Evolutionary conservation across 53 echinoderm and acorn worm species (phyloP).

Genomic region (Astropecten irregularis): DNA sequence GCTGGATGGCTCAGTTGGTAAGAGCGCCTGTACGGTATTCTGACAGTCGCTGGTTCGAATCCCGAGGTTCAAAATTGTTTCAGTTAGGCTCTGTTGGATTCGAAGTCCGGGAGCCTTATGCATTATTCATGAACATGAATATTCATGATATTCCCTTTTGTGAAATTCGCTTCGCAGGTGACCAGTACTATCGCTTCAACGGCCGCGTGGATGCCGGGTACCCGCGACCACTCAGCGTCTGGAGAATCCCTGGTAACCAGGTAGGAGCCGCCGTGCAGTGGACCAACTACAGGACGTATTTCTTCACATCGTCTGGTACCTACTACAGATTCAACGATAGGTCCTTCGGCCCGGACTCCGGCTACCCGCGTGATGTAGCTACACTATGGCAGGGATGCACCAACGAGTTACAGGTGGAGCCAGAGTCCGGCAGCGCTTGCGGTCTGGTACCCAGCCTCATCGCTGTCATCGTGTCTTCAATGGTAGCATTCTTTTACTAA

Average conservation of each 20-base stretch:
- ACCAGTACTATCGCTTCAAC: conserved; percentile 6
- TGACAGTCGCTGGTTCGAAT: no score
- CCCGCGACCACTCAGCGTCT: conserved; percentile 49
- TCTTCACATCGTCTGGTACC: conserved; percentile 61
- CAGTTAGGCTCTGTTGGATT: no score
- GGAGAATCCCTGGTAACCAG: conserved; percentile 63
- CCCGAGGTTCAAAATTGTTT: no score
- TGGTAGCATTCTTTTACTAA: neutral
- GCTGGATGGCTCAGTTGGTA: no score
- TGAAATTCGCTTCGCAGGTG: neutral
- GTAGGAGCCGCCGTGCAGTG: conserved; percentile 75
- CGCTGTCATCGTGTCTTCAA: neutral
- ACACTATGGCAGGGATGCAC: neutral
- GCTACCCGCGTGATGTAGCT: conserved; percentile 57
- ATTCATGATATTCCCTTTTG: no score
- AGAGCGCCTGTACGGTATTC: no score
- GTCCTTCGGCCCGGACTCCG: conserved; percentile 41
- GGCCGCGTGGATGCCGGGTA: neutral
- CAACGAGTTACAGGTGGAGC: neutral
- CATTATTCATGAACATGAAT: no score
- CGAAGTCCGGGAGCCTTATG: no score
- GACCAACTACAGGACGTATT: conserved; percentile 73
- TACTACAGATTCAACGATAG: conserved; percentile 79
- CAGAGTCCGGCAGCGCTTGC: neutral
- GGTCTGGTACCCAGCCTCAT: neutral